These are phyloP conservation scores for Nomada ferruginata DNA, from an alignment of 2,888 invertebrate species.

Conservation along the genomic window DNA sequence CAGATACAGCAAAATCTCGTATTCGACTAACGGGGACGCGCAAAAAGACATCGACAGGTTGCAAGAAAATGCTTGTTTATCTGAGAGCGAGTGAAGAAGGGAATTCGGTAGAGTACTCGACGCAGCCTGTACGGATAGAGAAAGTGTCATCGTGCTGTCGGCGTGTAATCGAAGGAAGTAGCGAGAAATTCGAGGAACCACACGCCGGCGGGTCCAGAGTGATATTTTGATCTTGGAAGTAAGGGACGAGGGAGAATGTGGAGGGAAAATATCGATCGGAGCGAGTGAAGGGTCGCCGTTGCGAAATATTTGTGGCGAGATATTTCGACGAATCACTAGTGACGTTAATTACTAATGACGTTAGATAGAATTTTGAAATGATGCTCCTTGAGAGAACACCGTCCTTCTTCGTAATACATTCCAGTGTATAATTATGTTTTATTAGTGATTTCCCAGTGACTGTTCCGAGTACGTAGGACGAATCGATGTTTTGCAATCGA, in stretches of 20 bases:
- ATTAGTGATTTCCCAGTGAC: constrained; percentile 6
- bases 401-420: constrained; percentile 13
- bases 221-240: neutral
- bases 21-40: constrained; percentile 61
- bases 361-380: neutral
- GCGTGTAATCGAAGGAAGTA: neutral
- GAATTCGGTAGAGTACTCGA: neutral
- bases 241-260: neutral
- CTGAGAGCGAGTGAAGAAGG: constrained; percentile 63
- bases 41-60: constrained; percentile 45
- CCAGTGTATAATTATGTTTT: constrained; percentile 3
- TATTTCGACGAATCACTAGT: neutral
- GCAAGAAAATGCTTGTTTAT: constrained; percentile 43
- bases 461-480: neutral
- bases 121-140: neutral
- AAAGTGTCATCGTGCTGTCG: neutral
- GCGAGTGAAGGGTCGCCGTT: no score
- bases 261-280: neutral
- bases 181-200: neutral
- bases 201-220: neutral
- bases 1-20: constrained; percentile 71
- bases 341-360: neutral
- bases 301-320: neutral
- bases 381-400: neutral
- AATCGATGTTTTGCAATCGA: neutral